phyloP scores from a whole-genome alignment of 2,797 vertebrate genomes.

The Aplochiton taeniatus region DNA sequence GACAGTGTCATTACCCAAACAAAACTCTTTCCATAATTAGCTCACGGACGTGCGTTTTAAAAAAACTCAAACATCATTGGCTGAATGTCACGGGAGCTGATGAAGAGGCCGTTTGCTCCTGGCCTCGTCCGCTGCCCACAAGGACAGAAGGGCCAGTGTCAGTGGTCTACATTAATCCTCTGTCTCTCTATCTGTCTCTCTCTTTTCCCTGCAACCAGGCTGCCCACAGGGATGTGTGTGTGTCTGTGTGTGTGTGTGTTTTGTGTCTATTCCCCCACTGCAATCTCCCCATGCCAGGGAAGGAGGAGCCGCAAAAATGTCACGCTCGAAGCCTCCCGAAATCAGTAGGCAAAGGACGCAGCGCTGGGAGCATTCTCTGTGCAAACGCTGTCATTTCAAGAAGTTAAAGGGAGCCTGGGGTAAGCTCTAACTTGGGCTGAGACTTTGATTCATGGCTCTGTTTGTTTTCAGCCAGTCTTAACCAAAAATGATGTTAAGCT shows the following conservation, averaged over 20 bases:
- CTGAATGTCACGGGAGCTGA: too few species aligned
- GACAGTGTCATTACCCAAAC: too few species aligned
- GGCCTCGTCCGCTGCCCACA: too few species aligned
- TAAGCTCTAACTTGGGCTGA: background rate
- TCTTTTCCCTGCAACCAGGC: slow-evolving; percentile 43
- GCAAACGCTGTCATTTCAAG: background rate
- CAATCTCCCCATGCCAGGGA: slow-evolving; percentile 13
- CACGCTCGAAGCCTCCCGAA: slow-evolving; percentile 2
- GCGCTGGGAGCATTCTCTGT: background rate
- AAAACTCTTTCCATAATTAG: too few species aligned
- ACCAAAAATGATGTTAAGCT: too few species aligned
- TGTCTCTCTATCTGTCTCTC: background rate
- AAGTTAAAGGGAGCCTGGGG: too few species aligned
- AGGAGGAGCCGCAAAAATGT: slow-evolving; percentile 6
- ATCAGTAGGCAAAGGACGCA: slow-evolving; percentile 5
- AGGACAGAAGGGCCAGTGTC: too few species aligned
- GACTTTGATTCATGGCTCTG: background rate
- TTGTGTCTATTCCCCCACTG: background rate
- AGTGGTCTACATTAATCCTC: too few species aligned
- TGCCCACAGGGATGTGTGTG: slow-evolving; percentile 7
- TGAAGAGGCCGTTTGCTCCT: too few species aligned
- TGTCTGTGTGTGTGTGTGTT: background rate
- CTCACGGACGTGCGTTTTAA: too few species aligned
- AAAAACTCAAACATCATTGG: too few species aligned
- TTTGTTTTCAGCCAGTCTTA: too few species aligned